phyloP scores from a whole-genome alignment of 2,113 vertebrate genomes.

The Cephalopterus ornatus region DNA sequence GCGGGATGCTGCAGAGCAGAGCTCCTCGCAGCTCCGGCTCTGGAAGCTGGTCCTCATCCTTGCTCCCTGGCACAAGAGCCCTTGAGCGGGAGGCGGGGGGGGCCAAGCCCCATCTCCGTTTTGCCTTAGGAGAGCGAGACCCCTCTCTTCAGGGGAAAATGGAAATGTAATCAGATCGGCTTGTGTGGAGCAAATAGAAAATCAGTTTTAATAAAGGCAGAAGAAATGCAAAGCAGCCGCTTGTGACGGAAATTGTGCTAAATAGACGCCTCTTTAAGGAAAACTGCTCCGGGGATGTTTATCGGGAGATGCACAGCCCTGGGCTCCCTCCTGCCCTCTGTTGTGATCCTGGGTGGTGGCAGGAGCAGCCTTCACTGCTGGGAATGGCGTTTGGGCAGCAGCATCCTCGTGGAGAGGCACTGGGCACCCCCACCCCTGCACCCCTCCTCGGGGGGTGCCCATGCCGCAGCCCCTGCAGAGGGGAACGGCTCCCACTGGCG shows the following conservation, averaged over 20 bases:
- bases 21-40: not conserved
- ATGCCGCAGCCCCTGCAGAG: not conserved
- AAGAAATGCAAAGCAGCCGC: slow-evolving; percentile 79
- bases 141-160: slow-evolving; percentile 71
- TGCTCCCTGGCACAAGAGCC: not conserved
- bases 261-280: slow-evolving; percentile 69
- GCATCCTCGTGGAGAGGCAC: not conserved
- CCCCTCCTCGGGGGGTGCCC: not conserved
- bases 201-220: slow-evolving; percentile 83
- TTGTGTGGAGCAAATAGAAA: slow-evolving; percentile 81
- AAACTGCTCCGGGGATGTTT: slow-evolving; percentile 39
- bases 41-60: not conserved
- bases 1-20: slow-evolving; percentile 5
- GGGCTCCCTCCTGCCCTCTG: not conserved
- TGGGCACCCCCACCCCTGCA: fast-evolving
- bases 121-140: not conserved
- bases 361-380: not conserved
- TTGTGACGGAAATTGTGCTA: slow-evolving; percentile 76
- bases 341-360: not conserved
- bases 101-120: not conserved
- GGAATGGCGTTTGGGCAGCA: fast-evolving
- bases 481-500: not conserved
- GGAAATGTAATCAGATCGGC: slow-evolving; percentile 82
- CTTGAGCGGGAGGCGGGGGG: not conserved
- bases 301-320: not conserved